Conservation (phyloP, 1,140 invertebrate species). For the Plectrocnemia conspersa region DNA sequence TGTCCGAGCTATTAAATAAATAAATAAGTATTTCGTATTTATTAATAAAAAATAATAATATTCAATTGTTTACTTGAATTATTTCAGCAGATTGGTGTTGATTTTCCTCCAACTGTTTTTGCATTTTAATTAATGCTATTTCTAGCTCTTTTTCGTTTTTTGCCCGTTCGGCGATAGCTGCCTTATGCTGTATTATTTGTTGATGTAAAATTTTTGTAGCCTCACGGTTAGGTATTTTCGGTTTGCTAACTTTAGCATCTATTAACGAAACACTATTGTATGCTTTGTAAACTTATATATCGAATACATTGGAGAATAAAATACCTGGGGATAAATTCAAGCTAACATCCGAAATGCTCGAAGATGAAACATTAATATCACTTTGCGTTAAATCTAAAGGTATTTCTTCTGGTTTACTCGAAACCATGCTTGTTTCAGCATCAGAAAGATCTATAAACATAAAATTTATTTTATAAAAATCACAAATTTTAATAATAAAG, state of each 20-base stretch:
- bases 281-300: neutral
- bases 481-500: neutral
- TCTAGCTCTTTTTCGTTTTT: slow-evolving; percentile 33
- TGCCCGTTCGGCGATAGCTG: slow-evolving; percentile 31
- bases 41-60: too few relatives aligned
- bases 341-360: too few relatives aligned
- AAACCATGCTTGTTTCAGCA: neutral
- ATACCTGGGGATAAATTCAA: too few relatives aligned
- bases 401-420: neutral
- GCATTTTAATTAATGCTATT: slow-evolving; percentile 30
- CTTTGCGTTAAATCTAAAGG: too few relatives aligned
- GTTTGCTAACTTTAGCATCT: slow-evolving; percentile 21
- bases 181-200: slow-evolving; percentile 33
- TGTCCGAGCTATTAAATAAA: slow-evolving; percentile 24
- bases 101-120: slow-evolving; percentile 32
- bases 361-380: too few relatives aligned
- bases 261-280: neutral
- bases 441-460: neutral
- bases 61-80: slow-evolving; percentile 30
- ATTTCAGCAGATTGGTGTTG: slow-evolving; percentile 30
- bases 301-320: too few relatives aligned
- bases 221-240: slow-evolving; percentile 28
- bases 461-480: neutral
- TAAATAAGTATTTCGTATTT: too few relatives aligned
- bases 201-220: slow-evolving; percentile 31